Evolutionary conservation across 2,113 vertebrate genomes (phyloP).

Genomic region (Callochromis pleurospilus): DNA sequence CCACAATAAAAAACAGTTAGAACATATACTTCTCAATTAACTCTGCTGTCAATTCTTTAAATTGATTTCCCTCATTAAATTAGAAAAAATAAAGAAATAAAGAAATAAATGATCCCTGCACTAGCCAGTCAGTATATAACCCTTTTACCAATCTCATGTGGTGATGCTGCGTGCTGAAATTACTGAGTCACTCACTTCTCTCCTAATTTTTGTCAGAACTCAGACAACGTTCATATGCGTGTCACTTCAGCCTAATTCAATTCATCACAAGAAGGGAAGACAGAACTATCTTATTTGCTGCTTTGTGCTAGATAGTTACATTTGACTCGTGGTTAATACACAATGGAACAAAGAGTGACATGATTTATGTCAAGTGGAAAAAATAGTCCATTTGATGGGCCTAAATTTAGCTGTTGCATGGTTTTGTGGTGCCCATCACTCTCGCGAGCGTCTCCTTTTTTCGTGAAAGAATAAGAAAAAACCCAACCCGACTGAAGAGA

Average conservation of each 20-base stretch:
- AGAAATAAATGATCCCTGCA: neutral
- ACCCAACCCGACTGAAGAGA: neutral
- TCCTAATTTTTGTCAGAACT: neutral
- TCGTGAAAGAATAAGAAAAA: neutral
- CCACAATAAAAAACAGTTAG: constrained; percentile 11
- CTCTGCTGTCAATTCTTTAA: constrained; percentile 10
- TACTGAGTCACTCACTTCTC: neutral
- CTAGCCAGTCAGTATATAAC: neutral
- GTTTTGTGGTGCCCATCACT: constrained; percentile 9
- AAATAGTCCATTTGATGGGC: constrained; percentile 5
- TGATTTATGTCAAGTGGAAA: constrained; percentile 19
- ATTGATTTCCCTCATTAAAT: constrained; percentile 33
- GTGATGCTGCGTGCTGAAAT: neutral
- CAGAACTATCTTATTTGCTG: neutral
- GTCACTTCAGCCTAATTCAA: constrained; percentile 16
- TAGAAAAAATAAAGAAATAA: neutral
- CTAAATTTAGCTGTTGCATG: constrained; percentile 16
- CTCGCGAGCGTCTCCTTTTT: neutral
- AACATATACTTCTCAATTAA: constrained; percentile 26
- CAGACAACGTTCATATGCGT: neutral
- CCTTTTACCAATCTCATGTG: neutral
- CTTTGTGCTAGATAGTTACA: neutral
- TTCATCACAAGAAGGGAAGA: constrained; percentile 12
- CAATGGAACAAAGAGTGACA: constrained; percentile 32
- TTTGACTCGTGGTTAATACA: constrained; percentile 18